A percentile compares a stretch with the other conserved stretches of the same genome.
phyloP scores from a whole-genome alignment of 2,888 invertebrate genomes.

The Camponotus fellah region DNA sequence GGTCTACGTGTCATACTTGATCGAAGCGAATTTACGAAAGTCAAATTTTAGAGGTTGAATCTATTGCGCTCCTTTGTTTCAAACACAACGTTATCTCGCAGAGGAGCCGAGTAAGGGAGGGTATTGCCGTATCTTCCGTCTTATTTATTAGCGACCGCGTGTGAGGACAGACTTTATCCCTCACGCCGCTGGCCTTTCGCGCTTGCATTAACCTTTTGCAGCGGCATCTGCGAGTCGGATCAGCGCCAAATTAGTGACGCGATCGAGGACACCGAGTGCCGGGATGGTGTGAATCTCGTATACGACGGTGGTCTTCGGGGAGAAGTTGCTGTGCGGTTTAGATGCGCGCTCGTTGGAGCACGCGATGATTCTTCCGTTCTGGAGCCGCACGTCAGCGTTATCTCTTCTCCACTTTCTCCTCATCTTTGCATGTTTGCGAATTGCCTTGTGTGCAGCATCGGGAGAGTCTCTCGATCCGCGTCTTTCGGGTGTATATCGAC shows the following conservation, averaged over 20 bases:
- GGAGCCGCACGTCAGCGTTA: conserved; percentile 79
- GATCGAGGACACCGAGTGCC: conserved; percentile 54
- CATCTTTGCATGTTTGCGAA: conserved; percentile 75
- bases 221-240: conserved; percentile 61
- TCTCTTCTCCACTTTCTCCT: conserved; percentile 68
- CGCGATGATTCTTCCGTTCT: conserved; percentile 79
- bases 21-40: neutral
- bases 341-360: conserved; percentile 64
- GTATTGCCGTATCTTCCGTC: conserved; percentile 8
- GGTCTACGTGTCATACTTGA: neutral
- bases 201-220: conserved; percentile 75
- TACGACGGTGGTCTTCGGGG: conserved; percentile 27
- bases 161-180: conserved; percentile 66
- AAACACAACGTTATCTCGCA: conserved; percentile 4
- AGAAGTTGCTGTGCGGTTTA: conserved; percentile 9
- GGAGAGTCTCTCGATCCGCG: conserved; percentile 64
- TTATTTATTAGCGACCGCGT: conserved; percentile 46
- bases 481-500: conserved; percentile 81
- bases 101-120: neutral
- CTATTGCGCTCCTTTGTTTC: conserved; percentile 20
- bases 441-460: conserved; percentile 3
- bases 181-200: conserved; percentile 76
- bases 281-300: conserved; percentile 50
- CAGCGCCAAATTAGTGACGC: conserved; percentile 71
- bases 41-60: conserved; percentile 11